Evolutionary conservation across 2,888 invertebrate genomes (phyloP).

Genomic region (Drosophila anceps): DNA sequence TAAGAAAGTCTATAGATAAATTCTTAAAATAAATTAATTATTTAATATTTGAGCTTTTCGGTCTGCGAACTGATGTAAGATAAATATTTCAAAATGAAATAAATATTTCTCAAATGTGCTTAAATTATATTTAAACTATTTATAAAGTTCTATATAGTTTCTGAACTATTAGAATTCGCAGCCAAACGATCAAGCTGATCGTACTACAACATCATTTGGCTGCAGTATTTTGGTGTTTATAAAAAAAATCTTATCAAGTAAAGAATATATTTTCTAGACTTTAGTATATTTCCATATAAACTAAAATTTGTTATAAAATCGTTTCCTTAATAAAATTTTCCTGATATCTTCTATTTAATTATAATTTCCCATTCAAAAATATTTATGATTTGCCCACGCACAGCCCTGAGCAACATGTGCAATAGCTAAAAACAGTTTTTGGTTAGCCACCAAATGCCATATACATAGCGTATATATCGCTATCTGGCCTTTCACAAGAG

Average conservation of each 20-base stretch:
- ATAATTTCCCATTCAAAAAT: constrained; percentile 10
- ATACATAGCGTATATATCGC: constrained; percentile 19
- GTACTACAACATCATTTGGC: too few species aligned
- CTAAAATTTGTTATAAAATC: neutral
- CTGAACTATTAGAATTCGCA: neutral
- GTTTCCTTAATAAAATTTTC: neutral
- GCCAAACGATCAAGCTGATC: neutral
- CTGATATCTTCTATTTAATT: neutral
- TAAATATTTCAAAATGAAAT: neutral
- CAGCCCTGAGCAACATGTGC: constrained; percentile 14
- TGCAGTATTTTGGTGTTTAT: too few species aligned
- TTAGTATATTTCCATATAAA: neutral
- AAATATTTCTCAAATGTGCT: neutral
- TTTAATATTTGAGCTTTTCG: constrained; percentile 10
- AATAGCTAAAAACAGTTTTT: constrained; percentile 32
- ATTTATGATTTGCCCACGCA: constrained; percentile 18
- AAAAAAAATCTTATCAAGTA: neutral
- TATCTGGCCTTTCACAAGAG: constrained; percentile 37
- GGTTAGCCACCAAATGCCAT: constrained; percentile 30
- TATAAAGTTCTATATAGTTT: too few species aligned
- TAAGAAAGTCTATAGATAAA: neutral
- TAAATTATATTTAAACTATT: neutral
- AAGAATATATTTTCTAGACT: neutral
- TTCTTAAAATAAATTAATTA: neutral
- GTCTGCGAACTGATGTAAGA: neutral